These are phyloP conservation scores for Trachymyrmex septentrionalis DNA, from an alignment of 1,140 invertebrate species.

Conservation along the genomic window DNA sequence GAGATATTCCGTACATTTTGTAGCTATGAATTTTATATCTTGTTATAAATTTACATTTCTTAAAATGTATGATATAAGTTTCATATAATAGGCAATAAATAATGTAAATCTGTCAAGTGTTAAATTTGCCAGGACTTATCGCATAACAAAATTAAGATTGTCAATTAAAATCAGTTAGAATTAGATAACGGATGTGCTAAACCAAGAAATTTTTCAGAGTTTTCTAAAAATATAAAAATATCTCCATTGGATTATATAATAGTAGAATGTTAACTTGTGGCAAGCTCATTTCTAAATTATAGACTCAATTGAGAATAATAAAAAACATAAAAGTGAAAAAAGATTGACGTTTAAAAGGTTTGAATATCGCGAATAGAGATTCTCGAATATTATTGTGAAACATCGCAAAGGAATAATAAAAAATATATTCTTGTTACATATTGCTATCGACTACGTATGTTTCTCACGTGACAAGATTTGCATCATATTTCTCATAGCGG, in stretches of 20 bases:
- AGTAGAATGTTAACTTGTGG: not conserved
- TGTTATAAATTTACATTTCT: not conserved
- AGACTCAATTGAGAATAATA: too few species aligned
- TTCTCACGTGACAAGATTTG: constrained; percentile 35
- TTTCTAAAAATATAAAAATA: not conserved
- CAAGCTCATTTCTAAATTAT: not conserved
- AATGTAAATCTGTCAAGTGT: not conserved
- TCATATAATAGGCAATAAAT: not conserved
- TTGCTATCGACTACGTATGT: not conserved
- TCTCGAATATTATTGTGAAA: not conserved
- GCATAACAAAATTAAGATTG: not conserved
- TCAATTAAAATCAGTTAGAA: not conserved
- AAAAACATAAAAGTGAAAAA: not conserved
- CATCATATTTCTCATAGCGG: constrained; percentile 40
- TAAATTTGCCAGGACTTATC: not conserved
- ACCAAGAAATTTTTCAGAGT: not conserved
- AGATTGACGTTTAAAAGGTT: not conserved
- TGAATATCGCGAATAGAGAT: not conserved
- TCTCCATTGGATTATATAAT: not conserved
- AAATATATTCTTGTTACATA: not conserved
- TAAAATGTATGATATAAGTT: not conserved
- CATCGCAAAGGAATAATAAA: not conserved
- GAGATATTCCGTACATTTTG: not conserved
- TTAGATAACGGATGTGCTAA: not conserved
- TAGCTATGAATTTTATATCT: not conserved